Conservation (phyloP, 2,113 vertebrate species). For the Desmodus rotundus region DNA sequence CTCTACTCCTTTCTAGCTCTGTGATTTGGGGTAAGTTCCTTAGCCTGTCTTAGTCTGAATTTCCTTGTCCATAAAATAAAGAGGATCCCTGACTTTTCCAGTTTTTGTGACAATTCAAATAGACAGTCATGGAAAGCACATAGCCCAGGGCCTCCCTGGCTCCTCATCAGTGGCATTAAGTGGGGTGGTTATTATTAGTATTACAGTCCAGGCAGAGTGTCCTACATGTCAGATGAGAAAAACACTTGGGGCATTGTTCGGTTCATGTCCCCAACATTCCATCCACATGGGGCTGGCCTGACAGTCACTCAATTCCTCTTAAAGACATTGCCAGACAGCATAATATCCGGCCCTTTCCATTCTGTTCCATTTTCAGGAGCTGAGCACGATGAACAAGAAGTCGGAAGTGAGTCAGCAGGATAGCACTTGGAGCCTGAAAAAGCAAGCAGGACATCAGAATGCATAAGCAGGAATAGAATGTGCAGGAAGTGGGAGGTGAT, state of each 20-base stretch:
- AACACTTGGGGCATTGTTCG: neutral
- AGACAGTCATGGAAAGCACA: neutral
- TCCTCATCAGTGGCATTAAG: neutral
- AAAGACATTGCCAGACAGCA: conserved; percentile 55
- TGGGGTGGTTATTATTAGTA: conserved; percentile 49
- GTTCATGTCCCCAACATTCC: conserved; percentile 3
- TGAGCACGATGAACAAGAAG: conserved; percentile 72
- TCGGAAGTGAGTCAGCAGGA: conserved; percentile 76
- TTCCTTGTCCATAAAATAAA: conserved; percentile 9
- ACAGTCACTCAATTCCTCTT: conserved; percentile 9
- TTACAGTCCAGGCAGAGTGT: conserved; percentile 25
- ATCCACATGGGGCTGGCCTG: neutral
- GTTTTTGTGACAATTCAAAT: conserved; percentile 28
- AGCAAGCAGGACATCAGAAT: conserved; percentile 75
- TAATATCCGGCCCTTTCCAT: conserved; percentile 62
- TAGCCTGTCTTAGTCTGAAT: neutral
- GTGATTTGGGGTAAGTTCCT: conserved; percentile 12
- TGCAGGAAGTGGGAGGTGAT: conserved; percentile 74
- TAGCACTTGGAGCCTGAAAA: conserved; percentile 74
- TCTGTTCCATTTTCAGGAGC: conserved; percentile 70
- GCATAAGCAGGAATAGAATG: conserved; percentile 71
- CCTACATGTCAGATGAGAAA: conserved; percentile 33
- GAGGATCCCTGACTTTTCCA: conserved; percentile 29
- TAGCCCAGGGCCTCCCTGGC: neutral
- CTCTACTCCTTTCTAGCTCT: neutral